phyloP scores from a whole-genome alignment of 2,888 invertebrate genomes.

The Ferrisia virgata region DNA sequence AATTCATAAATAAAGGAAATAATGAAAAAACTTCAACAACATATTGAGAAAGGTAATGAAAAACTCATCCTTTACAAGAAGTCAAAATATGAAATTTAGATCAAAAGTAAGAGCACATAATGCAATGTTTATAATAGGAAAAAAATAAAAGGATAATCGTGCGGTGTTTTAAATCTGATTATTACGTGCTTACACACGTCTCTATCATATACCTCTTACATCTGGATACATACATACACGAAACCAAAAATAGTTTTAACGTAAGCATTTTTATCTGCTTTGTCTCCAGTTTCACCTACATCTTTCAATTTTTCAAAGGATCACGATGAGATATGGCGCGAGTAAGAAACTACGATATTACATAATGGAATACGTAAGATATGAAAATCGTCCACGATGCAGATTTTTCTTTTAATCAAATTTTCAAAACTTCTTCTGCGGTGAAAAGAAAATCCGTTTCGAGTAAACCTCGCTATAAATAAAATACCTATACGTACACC shows the following conservation, averaged over 20 bases:
- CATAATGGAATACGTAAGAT: not conserved
- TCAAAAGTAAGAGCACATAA: too few species aligned
- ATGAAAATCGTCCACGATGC: not conserved
- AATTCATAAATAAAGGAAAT: too few species aligned
- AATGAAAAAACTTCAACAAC: too few species aligned
- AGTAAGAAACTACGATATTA: not conserved
- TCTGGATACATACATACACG: not conserved
- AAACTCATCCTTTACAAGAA: too few species aligned
- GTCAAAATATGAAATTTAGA: too few species aligned
- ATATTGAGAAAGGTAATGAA: too few species aligned
- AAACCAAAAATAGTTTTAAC: not conserved
- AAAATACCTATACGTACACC: not conserved
- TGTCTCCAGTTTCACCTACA: not conserved
- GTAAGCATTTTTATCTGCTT: not conserved
- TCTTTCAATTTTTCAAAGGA: slow-evolving; percentile 26
- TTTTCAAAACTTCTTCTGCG: not conserved
- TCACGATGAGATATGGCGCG: not conserved
- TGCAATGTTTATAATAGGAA: not conserved
- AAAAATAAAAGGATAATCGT: not conserved
- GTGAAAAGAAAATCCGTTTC: not conserved
- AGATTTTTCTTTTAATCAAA: not conserved
- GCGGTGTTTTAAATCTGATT: not conserved
- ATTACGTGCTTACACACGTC: not conserved
- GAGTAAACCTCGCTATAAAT: not conserved
- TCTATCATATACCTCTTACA: not conserved